These are phyloP conservation scores for Amaurobius ferox DNA, from an alignment of 2,888 invertebrate genomes.

Conservation along the genomic window DNA sequence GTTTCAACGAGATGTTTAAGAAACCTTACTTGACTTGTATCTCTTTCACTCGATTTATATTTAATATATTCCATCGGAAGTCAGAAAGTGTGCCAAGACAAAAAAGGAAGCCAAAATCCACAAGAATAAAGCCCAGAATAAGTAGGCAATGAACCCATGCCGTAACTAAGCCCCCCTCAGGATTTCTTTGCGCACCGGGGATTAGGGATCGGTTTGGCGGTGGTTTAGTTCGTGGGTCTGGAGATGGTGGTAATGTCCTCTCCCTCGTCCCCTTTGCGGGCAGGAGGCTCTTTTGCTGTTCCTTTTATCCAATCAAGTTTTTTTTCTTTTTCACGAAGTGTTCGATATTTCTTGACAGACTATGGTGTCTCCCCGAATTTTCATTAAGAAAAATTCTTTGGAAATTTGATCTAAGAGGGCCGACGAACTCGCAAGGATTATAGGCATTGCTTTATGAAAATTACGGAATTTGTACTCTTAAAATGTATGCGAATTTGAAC, in stretches of 20 bases:
- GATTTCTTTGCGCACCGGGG: conserved; percentile 49
- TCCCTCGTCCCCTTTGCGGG: conserved; percentile 8
- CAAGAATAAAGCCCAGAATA: conserved; percentile 59
- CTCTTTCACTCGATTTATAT: background rate
- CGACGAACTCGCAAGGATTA: too few relatives aligned
- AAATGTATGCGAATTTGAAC: too few relatives aligned
- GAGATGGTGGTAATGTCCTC: conserved; percentile 58
- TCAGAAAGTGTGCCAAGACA: conserved; percentile 28
- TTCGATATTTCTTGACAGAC: too few relatives aligned
- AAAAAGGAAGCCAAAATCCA: conserved; percentile 21
- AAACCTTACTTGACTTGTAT: background rate
- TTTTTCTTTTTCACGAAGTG: background rate
- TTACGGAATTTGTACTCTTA: too few relatives aligned
- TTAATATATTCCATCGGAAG: conserved; percentile 63
- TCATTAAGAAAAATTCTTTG: too few relatives aligned
- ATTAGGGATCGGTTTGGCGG: conserved; percentile 33
- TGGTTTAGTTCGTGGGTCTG: conserved; percentile 36
- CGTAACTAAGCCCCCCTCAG: conserved; percentile 59
- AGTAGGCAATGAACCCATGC: conserved; percentile 66
- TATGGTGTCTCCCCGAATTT: too few relatives aligned
- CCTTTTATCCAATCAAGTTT: conserved; percentile 62
- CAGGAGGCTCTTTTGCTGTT: conserved; percentile 58
- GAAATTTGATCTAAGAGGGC: too few relatives aligned
- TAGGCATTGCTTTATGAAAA: too few relatives aligned
- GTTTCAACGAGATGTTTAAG: too few relatives aligned